Conservation (phyloP, 2,797 vertebrate species). For the Microhierax caerulescens region DNA sequence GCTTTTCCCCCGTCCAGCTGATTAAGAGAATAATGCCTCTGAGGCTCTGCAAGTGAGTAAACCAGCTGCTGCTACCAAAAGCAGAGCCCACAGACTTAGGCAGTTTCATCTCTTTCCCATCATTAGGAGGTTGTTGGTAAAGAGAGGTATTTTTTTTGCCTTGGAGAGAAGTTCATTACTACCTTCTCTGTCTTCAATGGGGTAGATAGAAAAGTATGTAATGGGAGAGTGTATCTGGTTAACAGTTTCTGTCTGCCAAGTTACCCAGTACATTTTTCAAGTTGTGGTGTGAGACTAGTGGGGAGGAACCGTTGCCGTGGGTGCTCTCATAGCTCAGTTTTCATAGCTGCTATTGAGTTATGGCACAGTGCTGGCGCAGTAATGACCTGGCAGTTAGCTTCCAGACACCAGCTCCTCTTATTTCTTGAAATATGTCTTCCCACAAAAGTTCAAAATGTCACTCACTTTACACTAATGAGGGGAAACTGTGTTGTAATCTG, state of each 20-base stretch:
- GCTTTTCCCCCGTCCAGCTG: background rate
- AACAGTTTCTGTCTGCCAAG: background rate
- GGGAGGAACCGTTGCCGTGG: background rate
- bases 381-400: background rate
- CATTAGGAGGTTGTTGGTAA: background rate
- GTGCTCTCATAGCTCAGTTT: background rate
- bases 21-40: background rate
- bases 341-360: background rate
- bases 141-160: background rate
- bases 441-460: slow-evolving; percentile 36
- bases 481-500: slow-evolving; percentile 24
- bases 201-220: background rate
- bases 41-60: background rate
- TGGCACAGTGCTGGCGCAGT: background rate
- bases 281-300: background rate
- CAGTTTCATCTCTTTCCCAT: background rate
- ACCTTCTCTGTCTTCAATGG: background rate
- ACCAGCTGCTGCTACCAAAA: slow-evolving; percentile 1
- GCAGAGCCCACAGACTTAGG: background rate
- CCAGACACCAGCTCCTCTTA: slow-evolving; percentile 21
- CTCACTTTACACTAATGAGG: slow-evolving; percentile 30
- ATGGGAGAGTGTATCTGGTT: background rate
- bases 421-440: background rate
- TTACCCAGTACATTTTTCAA: background rate
- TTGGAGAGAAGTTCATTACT: background rate